Evolutionary conservation across 2,113 vertebrate species (phyloP).

Genomic region (Corydoras sp.): DNA sequence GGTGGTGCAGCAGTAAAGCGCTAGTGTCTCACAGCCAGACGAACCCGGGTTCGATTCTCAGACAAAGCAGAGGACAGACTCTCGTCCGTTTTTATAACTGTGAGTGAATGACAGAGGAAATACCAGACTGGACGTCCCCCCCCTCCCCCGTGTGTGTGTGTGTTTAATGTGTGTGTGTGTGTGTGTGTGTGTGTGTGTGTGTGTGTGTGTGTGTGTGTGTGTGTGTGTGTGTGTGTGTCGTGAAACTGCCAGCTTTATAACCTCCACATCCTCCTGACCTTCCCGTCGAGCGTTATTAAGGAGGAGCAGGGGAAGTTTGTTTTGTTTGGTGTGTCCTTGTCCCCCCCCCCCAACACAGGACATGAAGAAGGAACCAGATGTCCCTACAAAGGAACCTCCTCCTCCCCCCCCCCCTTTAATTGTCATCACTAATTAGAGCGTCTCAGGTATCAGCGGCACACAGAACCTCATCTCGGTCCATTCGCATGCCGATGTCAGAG

Average conservation of each 20-base stretch:
- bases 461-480: slow-evolving; percentile 27
- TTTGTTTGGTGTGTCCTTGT: slow-evolving; percentile 39
- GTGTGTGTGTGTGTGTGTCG: neutral
- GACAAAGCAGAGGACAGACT: too few species aligned
- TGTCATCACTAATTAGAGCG: slow-evolving; percentile 44
- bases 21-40: too few species aligned
- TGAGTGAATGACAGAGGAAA: too few species aligned
- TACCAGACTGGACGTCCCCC: too few species aligned
- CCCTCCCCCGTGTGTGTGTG: too few species aligned
- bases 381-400: slow-evolving; percentile 37
- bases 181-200: neutral
- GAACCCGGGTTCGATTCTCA: too few species aligned
- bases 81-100: too few species aligned
- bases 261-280: slow-evolving; percentile 32
- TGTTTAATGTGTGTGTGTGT: neutral
- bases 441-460: slow-evolving; percentile 35
- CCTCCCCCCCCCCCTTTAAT: slow-evolving; percentile 40
- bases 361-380: slow-evolving; percentile 45
- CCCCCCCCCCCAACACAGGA: slow-evolving; percentile 43
- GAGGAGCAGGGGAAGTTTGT: slow-evolving; percentile 33
- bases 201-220: neutral
- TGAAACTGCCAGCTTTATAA: slow-evolving; percentile 32
- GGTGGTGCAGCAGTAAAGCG: too few species aligned
- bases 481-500: slow-evolving; percentile 46
- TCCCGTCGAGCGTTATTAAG: slow-evolving; percentile 20